Evolutionary conservation across 37 sponge, comb jelly and placozoan genomes (phyloP).

Genomic region (Chondrosia reniformis): DNA sequence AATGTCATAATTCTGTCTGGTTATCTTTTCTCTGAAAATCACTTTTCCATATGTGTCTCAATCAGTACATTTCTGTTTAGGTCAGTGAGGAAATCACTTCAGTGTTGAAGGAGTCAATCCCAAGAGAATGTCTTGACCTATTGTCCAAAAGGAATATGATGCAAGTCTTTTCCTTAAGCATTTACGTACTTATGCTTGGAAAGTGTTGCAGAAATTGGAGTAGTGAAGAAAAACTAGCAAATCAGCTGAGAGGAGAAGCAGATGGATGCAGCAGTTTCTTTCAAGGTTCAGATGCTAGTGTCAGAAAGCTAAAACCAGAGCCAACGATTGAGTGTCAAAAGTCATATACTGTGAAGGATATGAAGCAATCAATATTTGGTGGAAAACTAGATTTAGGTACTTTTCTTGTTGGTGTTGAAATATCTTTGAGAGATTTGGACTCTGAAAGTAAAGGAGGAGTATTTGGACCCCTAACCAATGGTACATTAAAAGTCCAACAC

Average conservation of each 20-base stretch:
- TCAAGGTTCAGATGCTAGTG: neutral
- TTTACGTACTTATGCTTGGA: conserved; percentile 59
- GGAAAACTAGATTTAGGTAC: conserved; percentile 64
- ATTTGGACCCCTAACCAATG: conserved; percentile 75
- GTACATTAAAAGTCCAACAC: conserved; percentile 16
- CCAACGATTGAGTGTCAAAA: neutral
- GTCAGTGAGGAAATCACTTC: conserved; percentile 48
- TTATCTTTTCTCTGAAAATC: too few relatives aligned
- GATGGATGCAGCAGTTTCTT: conserved; percentile 17
- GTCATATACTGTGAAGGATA: neutral
- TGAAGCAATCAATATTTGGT: conserved; percentile 8
- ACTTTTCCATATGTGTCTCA: too few relatives aligned
- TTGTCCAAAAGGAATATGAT: conserved; percentile 33
- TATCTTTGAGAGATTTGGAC: conserved; percentile 45
- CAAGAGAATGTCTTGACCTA: conserved; percentile 11
- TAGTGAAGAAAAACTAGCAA: neutral
- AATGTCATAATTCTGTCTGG: too few relatives aligned
- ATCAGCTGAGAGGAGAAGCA: neutral
- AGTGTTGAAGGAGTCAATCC: conserved; percentile 18
- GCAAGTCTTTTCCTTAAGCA: conserved; percentile 31
- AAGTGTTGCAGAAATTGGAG: conserved; percentile 83
- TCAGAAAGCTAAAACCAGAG: neutral
- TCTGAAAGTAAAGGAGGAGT: conserved; percentile 45
- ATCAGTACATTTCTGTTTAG: too few relatives aligned
- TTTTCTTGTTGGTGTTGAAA: conserved; percentile 73